Conservation (phyloP, 1,140 invertebrate genomes). For the Drosophila obscura region DNA sequence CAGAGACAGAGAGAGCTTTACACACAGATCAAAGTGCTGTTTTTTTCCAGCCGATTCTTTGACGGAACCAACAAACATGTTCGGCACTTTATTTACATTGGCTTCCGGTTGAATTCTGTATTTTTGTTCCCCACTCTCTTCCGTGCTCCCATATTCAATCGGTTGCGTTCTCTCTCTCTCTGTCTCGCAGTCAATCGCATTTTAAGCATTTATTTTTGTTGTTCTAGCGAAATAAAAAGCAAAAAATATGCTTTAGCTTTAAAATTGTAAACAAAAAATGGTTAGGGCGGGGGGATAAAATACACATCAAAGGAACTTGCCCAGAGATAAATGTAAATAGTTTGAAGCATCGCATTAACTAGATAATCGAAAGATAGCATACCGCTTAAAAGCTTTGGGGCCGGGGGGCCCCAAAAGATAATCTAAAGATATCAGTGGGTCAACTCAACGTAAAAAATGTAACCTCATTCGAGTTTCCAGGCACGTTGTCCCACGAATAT, state of each 20-base stretch:
- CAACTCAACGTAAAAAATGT: constrained; percentile 12
- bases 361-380: constrained; percentile 13
- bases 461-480: constrained; percentile 38
- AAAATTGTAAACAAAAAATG: constrained; percentile 39
- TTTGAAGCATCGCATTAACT: constrained; percentile 32
- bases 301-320: constrained; percentile 34
- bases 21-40: constrained; percentile 73
- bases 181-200: constrained; percentile 48
- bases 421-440: constrained; percentile 46
- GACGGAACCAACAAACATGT: constrained; percentile 79
- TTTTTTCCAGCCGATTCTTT: constrained; percentile 62
- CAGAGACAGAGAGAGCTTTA: constrained; percentile 29
- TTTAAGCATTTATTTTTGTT: constrained; percentile 65
- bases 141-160: constrained; percentile 33
- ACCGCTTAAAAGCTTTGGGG: constrained; percentile 21
- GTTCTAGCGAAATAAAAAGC: constrained; percentile 73
- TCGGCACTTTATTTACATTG: constrained; percentile 77
- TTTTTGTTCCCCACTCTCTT: constrained; percentile 38
- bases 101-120: constrained; percentile 76
- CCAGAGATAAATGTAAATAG: constrained; percentile 34
- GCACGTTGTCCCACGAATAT: constrained; percentile 52
- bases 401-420: constrained; percentile 41
- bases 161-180: constrained; percentile 32
- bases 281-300: neutral
- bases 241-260: constrained; percentile 63